Conservation (phyloP, 1,140 invertebrate species). For the Asobara japonica region DNA sequence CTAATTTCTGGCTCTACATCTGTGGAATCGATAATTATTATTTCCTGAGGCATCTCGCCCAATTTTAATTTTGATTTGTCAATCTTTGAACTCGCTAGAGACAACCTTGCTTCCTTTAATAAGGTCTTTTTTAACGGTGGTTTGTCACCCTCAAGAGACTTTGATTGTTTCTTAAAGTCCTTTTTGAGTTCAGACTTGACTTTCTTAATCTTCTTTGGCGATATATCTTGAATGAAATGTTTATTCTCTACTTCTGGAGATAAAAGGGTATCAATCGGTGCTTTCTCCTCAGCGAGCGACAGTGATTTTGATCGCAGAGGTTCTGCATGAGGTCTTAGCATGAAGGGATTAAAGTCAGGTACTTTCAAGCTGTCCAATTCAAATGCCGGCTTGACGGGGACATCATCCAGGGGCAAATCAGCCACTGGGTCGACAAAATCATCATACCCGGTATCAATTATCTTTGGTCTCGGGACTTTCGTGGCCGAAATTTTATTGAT, state of each 20-base stretch:
- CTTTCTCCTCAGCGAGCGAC: slow-evolving; percentile 64
- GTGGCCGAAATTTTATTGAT: slow-evolving; percentile 51
- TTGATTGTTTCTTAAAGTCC: slow-evolving; percentile 64
- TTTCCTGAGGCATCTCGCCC: slow-evolving; percentile 64
- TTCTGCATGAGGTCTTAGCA: slow-evolving; percentile 60
- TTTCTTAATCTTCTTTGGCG: slow-evolving; percentile 57
- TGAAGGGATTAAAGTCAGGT: slow-evolving; percentile 63
- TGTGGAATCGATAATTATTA: slow-evolving; percentile 64
- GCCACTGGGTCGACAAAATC: slow-evolving; percentile 65
- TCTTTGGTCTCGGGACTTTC: slow-evolving; percentile 55
- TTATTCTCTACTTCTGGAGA: slow-evolving; percentile 63
- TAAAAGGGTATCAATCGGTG: slow-evolving; percentile 61
- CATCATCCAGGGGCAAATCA: slow-evolving; percentile 63
- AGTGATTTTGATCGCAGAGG: slow-evolving; percentile 61
- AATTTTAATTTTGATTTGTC: slow-evolving; percentile 64
- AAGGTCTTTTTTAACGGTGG: slow-evolving; percentile 57
- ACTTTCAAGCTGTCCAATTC: slow-evolving; percentile 64
- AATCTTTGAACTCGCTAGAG: slow-evolving; percentile 56
- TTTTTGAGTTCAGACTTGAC: slow-evolving; percentile 59
- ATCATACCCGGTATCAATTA: slow-evolving; percentile 62
- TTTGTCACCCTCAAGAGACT: slow-evolving; percentile 64
- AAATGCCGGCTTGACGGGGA: slow-evolving; percentile 61
- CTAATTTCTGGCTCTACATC: slow-evolving; percentile 60
- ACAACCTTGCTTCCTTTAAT: slow-evolving; percentile 55
- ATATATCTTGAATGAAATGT: slow-evolving; percentile 60